Evolutionary conservation across 92 coral and sea anemone genomes (phyloP).

Genomic region (Isaurus tuberculatus): DNA sequence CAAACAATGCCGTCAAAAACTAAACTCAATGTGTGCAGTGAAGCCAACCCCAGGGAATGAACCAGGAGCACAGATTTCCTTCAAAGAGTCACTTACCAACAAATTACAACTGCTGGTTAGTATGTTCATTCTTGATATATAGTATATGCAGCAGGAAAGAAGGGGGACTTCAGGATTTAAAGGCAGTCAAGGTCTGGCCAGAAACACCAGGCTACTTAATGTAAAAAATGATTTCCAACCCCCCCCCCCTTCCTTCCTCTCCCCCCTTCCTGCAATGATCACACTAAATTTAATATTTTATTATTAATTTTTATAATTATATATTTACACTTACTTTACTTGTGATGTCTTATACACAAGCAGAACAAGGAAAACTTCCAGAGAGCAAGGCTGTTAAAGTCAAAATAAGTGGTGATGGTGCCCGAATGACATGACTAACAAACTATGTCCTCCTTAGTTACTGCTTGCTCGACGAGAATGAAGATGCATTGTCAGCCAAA

Average conservation of each 20-base stretch:
- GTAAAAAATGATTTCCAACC: background rate
- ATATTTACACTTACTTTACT: background rate
- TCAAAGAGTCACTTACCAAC: conserved; percentile 58
- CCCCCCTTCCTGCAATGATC: background rate
- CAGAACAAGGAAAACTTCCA: background rate
- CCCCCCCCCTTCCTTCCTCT: background rate
- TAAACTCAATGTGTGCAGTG: conserved; percentile 1
- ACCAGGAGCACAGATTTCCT: conserved; percentile 68
- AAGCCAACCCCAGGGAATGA: background rate
- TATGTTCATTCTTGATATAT: background rate
- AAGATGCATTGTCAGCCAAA: background rate
- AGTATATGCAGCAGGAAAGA: background rate
- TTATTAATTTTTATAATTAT: too few species aligned
- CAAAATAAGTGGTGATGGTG: background rate
- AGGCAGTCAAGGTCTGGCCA: background rate
- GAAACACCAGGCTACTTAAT: background rate
- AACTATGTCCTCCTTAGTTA: conserved; percentile 64
- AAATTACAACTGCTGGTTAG: conserved; percentile 55
- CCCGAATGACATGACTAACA: conserved; percentile 50
- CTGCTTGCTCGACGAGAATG: background rate
- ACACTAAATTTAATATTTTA: background rate
- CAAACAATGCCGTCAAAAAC: background rate
- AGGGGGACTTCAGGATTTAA: background rate
- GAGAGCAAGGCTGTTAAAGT: background rate
- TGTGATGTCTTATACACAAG: background rate